Conservation (phyloP, 2,888 invertebrate genomes). For the Perithous albicinctus region DNA sequence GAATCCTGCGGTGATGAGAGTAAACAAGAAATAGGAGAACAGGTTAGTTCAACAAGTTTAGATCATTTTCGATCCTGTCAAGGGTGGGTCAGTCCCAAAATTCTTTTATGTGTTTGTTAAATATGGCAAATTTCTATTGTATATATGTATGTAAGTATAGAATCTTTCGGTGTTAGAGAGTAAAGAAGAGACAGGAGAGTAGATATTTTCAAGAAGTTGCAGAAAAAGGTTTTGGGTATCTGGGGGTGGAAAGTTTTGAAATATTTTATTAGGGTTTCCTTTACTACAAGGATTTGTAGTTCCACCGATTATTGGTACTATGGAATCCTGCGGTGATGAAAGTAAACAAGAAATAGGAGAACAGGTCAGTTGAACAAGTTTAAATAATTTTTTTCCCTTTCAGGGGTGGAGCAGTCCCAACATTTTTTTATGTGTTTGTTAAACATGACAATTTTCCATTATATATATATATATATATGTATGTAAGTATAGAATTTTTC, state of each 20-base stretch:
- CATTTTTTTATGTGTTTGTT: neutral
- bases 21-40: constrained; percentile 54
- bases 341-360: constrained; percentile 73
- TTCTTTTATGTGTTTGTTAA: too few species aligned
- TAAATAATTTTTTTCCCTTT: neutral
- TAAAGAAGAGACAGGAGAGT: too few species aligned
- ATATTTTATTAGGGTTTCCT: too few species aligned
- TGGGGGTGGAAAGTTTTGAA: too few species aligned
- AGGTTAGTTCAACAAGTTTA: constrained; percentile 48
- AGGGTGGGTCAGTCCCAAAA: too few species aligned
- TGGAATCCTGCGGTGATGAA: neutral
- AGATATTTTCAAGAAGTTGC: too few species aligned
- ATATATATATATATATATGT: neutral
- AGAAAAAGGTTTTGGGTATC: too few species aligned
- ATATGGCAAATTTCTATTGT: neutral
- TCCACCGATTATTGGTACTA: neutral
- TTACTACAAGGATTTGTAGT: constrained; percentile 2
- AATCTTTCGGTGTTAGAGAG: too few species aligned
- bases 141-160: too few species aligned
- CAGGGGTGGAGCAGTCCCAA: neutral
- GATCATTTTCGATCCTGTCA: neutral
- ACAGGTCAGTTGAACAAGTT: constrained; percentile 51
- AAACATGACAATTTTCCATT: constrained; percentile 9
- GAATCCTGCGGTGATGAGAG: neutral
- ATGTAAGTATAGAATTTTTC: neutral